phyloP scores from a whole-genome alignment of 2,888 invertebrate species.

The Autographa gamma region DNA sequence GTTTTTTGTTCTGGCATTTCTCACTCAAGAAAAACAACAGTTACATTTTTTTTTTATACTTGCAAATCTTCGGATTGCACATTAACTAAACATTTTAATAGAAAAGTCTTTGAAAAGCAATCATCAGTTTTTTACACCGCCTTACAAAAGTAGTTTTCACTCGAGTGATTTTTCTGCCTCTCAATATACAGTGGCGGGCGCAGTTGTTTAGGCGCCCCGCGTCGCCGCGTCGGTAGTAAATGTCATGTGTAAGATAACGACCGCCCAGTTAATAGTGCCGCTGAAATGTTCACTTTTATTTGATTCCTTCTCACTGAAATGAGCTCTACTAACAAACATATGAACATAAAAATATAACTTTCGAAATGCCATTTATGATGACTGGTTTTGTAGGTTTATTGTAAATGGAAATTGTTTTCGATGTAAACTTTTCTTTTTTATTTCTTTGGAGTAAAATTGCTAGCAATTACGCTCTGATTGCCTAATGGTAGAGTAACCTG shows the following conservation, averaged over 20 bases:
- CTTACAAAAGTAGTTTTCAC: no score
- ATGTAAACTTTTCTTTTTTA: neutral
- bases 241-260: conserved; percentile 36
- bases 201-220: conserved; percentile 20
- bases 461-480: no score
- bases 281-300: conserved; percentile 21
- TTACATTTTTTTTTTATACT: no score
- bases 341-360: neutral
- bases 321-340: neutral
- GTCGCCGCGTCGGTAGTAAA: conserved; percentile 20
- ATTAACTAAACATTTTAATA: no score
- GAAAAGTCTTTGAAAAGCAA: no score
- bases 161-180: neutral
- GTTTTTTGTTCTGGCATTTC: no score
- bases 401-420: neutral
- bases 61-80: no score
- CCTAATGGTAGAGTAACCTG: no score
- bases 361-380: neutral
- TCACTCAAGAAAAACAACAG: no score
- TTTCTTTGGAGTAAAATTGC: neutral
- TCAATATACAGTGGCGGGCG: neutral
- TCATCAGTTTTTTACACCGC: no score
- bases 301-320: conserved; percentile 6
- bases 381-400: neutral
- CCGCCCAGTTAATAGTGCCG: conserved; percentile 18